These are phyloP conservation scores for Drosophila busckii DNA, from an alignment of 1,140 invertebrate species.

Conservation along the genomic window DNA sequence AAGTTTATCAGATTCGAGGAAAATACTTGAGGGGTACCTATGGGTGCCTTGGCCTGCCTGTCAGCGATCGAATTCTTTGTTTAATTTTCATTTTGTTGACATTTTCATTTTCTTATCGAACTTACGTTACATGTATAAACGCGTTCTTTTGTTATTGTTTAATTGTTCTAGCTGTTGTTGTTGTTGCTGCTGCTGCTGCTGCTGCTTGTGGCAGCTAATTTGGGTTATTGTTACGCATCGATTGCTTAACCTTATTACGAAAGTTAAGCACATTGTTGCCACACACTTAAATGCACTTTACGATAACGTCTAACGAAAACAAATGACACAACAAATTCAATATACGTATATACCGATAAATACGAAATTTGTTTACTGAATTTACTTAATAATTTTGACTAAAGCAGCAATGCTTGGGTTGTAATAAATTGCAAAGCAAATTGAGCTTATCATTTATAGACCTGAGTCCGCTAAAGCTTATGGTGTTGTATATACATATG, in stretches of 20 bases:
- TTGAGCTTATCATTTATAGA: no score
- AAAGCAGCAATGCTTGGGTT: no score
- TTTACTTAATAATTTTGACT: no score
- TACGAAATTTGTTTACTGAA: no score
- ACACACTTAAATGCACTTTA: background rate
- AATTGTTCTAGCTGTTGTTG: background rate
- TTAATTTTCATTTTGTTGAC: conserved; percentile 34
- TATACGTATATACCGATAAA: no score
- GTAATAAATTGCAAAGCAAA: no score
- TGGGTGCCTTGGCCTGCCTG: no score
- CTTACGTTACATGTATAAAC: conserved; percentile 18
- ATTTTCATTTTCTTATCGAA: conserved; percentile 33
- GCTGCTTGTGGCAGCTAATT: conserved; percentile 17
- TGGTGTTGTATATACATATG: no score
- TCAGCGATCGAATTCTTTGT: conserved; percentile 29
- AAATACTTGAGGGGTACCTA: no score
- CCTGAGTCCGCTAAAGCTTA: no score
- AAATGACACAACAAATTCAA: no score
- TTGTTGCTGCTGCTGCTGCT: conserved; percentile 6
- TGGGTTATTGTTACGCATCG: conserved; percentile 39
- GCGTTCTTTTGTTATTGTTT: background rate
- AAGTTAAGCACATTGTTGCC: conserved; percentile 13
- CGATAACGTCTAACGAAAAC: conserved; percentile 12
- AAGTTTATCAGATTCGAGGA: no score
- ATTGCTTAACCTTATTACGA: conserved; percentile 33